Evolutionary conservation across 1,140 invertebrate genomes (phyloP), one percentile per base, ranked within the genome.

Genomic region (Eupristina koningsbergeri): DNA sequence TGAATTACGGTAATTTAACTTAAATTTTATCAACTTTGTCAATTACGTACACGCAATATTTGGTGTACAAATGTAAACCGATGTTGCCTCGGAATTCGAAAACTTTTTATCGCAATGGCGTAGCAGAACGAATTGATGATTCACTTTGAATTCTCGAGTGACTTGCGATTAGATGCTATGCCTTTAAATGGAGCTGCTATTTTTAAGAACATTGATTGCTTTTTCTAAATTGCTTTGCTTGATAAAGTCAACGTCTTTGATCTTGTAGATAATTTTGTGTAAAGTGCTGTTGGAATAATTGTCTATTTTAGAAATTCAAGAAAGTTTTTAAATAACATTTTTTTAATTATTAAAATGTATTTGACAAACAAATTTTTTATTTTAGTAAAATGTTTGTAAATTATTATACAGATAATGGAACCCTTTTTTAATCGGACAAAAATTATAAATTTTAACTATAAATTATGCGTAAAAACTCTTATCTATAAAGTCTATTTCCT

Each of bases 111-210:
- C 77, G 61, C 61, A 61, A 71, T 64, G 61, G 58, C 77, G 58
- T 31, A 34, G 73, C 79, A 34, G 22, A 63, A 47, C 71, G 41
- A 50, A 75, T 81, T n/a, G 69, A 75, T 81, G 80, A 82, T 82
- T 82, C 80, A 82, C 73, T 76, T 41, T 76, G 63, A 53, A 82
- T 82, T 82, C 80, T 76, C 45, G 73, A 64, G 61, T 82, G 80
- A 82, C 80, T 76, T 67, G 73, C 80, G 47, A 81, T 81, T 74
- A 81, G 47, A 63, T n/a, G 36, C 50, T 50, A 80, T 34, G 47
- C 41, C 80, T 81, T 73, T 81, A 81, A 73, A 74, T 26, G 36
- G 80, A 29, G 69, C 50, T 50, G 58, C 73, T 82, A 67, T 76
- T 82, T 82, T 82, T 67, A 82, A 75, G 73, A 50, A 50, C 69